phyloP scores from a whole-genome alignment of 2,113 vertebrate genomes.

The Aegotheles bennettii region DNA sequence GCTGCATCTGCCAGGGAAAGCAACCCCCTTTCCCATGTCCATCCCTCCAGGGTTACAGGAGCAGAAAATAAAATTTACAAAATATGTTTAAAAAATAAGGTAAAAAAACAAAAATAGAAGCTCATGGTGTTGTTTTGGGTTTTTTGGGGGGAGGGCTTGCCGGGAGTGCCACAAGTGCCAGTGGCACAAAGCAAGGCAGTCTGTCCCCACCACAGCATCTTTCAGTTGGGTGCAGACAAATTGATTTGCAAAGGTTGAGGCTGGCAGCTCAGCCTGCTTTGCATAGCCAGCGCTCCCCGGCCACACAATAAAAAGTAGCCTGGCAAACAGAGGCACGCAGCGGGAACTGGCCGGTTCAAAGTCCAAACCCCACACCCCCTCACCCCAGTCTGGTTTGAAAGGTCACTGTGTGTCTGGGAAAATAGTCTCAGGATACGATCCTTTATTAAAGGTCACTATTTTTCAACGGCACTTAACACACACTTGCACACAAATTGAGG shows the following conservation, averaged over 20 bases:
- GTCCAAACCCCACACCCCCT: constrained; percentile 87
- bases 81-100: neutral
- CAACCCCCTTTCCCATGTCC: neutral
- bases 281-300: constrained; percentile 85
- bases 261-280: constrained; percentile 88
- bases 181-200: constrained; percentile 79
- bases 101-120: neutral
- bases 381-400: constrained; percentile 95
- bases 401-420: constrained; percentile 96
- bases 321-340: constrained; percentile 87
- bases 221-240: constrained; percentile 90
- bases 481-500: constrained; percentile 76
- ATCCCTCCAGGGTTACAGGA: rapidly evolving
- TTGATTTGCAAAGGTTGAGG: constrained; percentile 98
- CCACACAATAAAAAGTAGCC: constrained; percentile 88
- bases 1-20: neutral
- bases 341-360: constrained; percentile 86
- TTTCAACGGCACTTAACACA: constrained; percentile 88
- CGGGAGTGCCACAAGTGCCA: constrained; percentile 67
- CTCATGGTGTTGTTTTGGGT: rapidly evolving
- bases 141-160: neutral
- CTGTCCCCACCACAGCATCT: constrained; percentile 76
- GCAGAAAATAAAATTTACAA: neutral
- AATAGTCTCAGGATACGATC: constrained; percentile 90
- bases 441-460: constrained; percentile 97